Conservation (phyloP, 2,888 invertebrate species). For the Sphaeridia pumilis region DNA sequence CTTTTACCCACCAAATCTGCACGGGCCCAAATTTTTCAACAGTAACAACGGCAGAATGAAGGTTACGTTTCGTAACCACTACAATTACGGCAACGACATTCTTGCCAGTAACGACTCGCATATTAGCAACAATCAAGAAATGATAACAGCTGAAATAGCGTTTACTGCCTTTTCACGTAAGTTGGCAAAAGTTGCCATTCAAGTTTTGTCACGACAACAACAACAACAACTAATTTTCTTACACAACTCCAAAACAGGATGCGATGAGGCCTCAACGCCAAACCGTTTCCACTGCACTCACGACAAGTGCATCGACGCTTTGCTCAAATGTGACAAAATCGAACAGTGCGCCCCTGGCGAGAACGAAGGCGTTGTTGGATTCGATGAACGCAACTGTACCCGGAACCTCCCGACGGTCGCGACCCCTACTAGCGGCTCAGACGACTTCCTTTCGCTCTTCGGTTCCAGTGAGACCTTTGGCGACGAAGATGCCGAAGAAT, state of each 20-base stretch:
- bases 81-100: conserved; percentile 10
- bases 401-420: not conserved
- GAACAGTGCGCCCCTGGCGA: conserved; percentile 10
- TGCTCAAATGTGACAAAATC: conserved; percentile 1
- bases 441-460: not conserved
- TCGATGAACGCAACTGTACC: conserved; percentile 5
- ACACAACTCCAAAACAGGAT: not conserved
- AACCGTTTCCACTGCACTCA: conserved; percentile 5
- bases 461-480: not conserved
- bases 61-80: conserved; percentile 10
- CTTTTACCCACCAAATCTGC: conserved; percentile 5
- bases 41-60: conserved; percentile 8
- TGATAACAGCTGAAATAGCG: conserved; percentile 4
- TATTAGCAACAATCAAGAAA: conserved; percentile 5
- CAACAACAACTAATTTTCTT: not conserved
- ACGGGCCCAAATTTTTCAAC: conserved; percentile 13
- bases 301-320: conserved; percentile 8
- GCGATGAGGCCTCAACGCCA: not conserved
- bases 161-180: conserved; percentile 11
- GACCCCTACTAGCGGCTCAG: not conserved
- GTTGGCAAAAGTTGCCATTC: too few species aligned
- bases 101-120: not conserved
- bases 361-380: not conserved
- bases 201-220: not conserved
- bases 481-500: not conserved